These are phyloP conservation scores for Montipora cactus DNA, from an alignment of 64 coral and sea anemone genomes.

Conservation along the genomic window DNA sequence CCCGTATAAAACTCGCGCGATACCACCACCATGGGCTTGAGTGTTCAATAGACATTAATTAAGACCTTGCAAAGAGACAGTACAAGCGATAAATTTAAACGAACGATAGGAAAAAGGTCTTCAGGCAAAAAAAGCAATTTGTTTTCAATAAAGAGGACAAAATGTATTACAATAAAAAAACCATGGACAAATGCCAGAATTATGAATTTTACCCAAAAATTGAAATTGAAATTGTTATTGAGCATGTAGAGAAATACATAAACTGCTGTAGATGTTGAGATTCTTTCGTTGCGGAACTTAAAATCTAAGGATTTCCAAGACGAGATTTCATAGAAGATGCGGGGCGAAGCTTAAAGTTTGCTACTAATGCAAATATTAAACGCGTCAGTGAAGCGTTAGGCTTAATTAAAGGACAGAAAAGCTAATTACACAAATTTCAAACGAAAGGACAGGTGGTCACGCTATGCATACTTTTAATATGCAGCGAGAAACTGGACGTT, in stretches of 20 bases:
- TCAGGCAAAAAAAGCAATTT: neutral
- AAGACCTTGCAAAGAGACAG: neutral
- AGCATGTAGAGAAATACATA: no score
- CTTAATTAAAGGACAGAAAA: neutral
- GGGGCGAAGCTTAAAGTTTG: no score
- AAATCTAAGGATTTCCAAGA: no score
- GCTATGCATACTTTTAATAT: neutral
- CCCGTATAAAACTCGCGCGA: no score
- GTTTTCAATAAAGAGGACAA: neutral
- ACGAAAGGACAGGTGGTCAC: neutral
- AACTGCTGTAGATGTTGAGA: no score
- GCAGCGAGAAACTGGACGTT: neutral
- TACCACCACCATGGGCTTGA: no score
- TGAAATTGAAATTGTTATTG: neutral
- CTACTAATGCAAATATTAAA: neutral
- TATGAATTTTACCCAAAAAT: neutral
- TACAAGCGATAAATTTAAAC: neutral
- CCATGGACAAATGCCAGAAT: neutral
- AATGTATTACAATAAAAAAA: neutral
- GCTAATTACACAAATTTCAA: constrained; percentile 1
- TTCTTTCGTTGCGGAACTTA: no score
- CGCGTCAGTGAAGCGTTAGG: neutral
- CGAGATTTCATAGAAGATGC: no score
- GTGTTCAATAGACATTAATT: no score
- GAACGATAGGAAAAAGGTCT: neutral